Conservation (phyloP, 2,888 invertebrate genomes). For the Malacosoma neustria region DNA sequence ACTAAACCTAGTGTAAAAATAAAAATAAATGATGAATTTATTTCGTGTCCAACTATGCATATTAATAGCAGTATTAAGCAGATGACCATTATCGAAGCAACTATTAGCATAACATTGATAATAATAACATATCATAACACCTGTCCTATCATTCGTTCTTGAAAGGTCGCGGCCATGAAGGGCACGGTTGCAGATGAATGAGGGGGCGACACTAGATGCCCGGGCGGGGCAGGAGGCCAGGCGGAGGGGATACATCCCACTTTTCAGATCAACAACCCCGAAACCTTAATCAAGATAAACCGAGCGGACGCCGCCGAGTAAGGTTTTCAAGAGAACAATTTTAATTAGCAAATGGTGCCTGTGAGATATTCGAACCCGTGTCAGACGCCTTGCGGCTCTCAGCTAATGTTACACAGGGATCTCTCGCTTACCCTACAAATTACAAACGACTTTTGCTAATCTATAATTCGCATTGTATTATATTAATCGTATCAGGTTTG, state of each 20-base stretch:
- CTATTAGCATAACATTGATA: conserved; percentile 4
- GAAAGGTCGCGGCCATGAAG: conserved; percentile 59
- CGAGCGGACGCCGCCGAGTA: conserved; percentile 30
- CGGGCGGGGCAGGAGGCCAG: conserved; percentile 26
- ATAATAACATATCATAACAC: too few species aligned
- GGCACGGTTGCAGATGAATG: conserved; percentile 52
- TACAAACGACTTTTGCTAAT: not conserved
- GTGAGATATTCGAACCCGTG: conserved; percentile 15
- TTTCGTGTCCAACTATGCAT: too few species aligned
- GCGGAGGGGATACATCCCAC: conserved; percentile 28
- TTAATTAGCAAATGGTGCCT: conserved; percentile 37
- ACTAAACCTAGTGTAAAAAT: too few species aligned
- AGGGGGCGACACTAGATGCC: conserved; percentile 30
- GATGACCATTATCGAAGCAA: not conserved
- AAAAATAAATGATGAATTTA: too few species aligned
- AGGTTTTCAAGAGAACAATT: conserved; percentile 37
- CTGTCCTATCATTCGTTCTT: conserved; percentile 43
- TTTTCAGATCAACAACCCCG: conserved; percentile 62
- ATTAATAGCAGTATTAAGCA: not conserved
- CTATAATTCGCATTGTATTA: too few species aligned
- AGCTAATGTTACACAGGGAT: not conserved
- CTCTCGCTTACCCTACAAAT: not conserved
- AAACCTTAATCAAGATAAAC: conserved; percentile 60
- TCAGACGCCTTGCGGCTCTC: not conserved
- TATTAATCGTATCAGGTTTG: too few species aligned